Percentiles rank a stretch among this genome's conserved stretches.
Evolutionary conservation across 2,888 invertebrate species (phyloP).

Genomic region (Schizotus pectinicornis): DNA sequence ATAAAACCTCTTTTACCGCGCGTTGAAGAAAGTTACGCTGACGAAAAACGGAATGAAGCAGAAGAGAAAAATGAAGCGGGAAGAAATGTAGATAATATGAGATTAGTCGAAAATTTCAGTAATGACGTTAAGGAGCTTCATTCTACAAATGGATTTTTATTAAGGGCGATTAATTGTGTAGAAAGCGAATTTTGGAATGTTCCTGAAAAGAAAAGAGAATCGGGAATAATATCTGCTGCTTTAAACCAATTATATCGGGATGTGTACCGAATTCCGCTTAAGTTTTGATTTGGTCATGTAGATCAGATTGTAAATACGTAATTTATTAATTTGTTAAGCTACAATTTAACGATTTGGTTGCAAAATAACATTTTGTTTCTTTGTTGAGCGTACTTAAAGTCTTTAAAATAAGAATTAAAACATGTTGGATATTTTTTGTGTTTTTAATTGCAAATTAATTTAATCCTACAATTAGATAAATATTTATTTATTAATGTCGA

Average conservation of each 20-base stretch:
- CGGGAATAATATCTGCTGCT: constrained; percentile 45
- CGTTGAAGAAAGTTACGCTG: too few species aligned
- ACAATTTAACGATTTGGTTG: background rate
- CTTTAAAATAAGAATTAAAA: background rate
- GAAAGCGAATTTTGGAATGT: constrained; percentile 47
- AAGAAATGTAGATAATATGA: constrained; percentile 6
- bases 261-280: constrained; percentile 19
- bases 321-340: background rate
- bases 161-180: constrained; percentile 46
- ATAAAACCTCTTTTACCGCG: background rate
- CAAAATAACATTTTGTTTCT: too few species aligned
- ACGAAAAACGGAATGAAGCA: background rate
- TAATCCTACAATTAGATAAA: too few species aligned
- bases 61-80: background rate
- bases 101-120: background rate
- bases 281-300: constrained; percentile 9
- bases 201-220: constrained; percentile 35
- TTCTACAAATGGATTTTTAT: constrained; percentile 34
- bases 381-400: background rate
- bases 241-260: constrained; percentile 48
- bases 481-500: too few species aligned
- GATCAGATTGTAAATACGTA: background rate
- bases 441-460: too few species aligned
- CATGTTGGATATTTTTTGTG: background rate
- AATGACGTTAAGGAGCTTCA: background rate